Percentiles rank a stretch among this genome's conserved stretches.
These are phyloP conservation scores for Hecatera dysodea DNA, from an alignment of 2,888 invertebrate species.

Conservation along the genomic window DNA sequence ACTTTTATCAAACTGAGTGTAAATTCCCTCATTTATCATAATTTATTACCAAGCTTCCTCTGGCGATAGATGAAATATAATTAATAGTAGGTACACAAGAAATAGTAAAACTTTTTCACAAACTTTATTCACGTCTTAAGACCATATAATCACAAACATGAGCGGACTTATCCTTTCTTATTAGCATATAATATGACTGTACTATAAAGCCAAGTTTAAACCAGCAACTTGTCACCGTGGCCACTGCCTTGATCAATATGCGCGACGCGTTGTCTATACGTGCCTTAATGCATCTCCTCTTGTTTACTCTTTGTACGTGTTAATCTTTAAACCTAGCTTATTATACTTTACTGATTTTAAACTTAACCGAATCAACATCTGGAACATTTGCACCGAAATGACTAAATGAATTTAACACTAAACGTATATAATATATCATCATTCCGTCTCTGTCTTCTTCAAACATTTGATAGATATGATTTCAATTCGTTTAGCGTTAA, in stretches of 20 bases:
- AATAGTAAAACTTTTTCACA: too few relatives aligned
- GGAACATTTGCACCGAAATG: not conserved
- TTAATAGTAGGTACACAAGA: too few relatives aligned
- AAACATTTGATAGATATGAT: too few relatives aligned
- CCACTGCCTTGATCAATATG: constrained; percentile 37
- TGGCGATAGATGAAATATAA: too few relatives aligned
- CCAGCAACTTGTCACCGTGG: constrained; percentile 32
- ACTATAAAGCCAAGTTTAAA: constrained; percentile 17
- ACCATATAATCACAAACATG: too few relatives aligned
- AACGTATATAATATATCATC: not conserved
- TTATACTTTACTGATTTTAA: not conserved
- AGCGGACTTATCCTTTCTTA: not conserved
- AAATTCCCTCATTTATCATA: too few relatives aligned
- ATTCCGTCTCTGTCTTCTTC: not conserved
- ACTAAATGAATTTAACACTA: not conserved
- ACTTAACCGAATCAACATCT: not conserved
- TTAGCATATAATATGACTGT: not conserved
- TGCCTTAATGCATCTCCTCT: constrained; percentile 47
- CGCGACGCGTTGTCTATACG: constrained; percentile 36
- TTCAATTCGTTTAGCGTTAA: not conserved
- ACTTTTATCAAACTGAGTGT: too few relatives aligned
- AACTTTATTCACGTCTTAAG: too few relatives aligned
- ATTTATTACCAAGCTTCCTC: too few relatives aligned
- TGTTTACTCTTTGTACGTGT: constrained; percentile 14
- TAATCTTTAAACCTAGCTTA: not conserved